phyloP scores from a whole-genome alignment of 1,140 invertebrate species.

The Argopecten irradians region DNA sequence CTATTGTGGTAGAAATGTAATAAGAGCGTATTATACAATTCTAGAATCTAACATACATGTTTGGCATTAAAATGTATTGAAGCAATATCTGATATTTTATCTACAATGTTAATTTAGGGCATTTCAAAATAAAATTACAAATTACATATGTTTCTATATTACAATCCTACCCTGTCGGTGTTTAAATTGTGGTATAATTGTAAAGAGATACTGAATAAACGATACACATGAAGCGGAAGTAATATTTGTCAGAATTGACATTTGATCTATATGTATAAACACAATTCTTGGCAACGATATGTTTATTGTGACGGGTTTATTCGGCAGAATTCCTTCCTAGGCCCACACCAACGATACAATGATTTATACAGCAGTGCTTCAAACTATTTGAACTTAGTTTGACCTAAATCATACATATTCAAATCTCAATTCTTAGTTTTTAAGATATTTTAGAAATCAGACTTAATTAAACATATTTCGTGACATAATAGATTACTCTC shows the following conservation, averaged over 20 bases:
- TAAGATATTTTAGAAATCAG: neutral
- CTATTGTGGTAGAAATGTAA: no score
- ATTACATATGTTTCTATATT: no score
- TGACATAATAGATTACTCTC: no score
- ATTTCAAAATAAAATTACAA: no score
- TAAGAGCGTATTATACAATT: no score
- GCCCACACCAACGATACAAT: neutral
- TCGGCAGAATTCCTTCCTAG: neutral
- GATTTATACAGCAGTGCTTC: neutral
- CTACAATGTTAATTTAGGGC: no score
- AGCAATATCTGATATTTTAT: no score
- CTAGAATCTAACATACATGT: no score
- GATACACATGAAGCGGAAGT: neutral
- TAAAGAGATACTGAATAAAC: neutral
- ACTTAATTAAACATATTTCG: neutral
- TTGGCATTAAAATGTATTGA: no score
- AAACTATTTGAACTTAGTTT: neutral
- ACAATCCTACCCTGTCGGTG: no score
- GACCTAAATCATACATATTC: neutral
- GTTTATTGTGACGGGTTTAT: slow-evolving; percentile 11
- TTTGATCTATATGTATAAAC: neutral
- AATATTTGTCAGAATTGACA: neutral
- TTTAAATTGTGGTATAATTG: no score
- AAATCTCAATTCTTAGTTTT: neutral
- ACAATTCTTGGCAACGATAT: neutral